Conservation (phyloP, 2,888 invertebrate species). For the Notodonta ziczac region DNA sequence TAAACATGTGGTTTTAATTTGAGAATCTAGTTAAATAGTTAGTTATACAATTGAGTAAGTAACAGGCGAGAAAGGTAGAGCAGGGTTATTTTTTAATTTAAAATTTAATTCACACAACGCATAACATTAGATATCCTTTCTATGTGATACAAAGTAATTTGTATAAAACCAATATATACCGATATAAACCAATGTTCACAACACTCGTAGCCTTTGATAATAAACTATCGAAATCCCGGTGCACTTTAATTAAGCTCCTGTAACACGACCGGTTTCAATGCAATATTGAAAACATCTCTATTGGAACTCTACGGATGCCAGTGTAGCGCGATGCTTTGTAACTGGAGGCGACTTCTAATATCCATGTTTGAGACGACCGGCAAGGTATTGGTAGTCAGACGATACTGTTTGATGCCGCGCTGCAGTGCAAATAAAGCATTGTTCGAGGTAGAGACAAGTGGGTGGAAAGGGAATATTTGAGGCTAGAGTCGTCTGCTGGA, state of each 20-base stretch:
- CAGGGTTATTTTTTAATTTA: too few relatives aligned
- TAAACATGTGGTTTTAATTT: neutral
- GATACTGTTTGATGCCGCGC: constrained; percentile 34
- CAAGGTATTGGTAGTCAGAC: constrained; percentile 38
- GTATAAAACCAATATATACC: too few relatives aligned
- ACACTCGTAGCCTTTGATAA: neutral
- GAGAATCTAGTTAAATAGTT: too few relatives aligned
- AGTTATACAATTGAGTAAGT: too few relatives aligned
- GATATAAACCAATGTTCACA: neutral
- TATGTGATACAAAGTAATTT: too few relatives aligned
- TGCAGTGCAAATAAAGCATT: constrained; percentile 9
- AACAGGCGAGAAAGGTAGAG: too few relatives aligned
- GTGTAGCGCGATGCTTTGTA: constrained; percentile 35
- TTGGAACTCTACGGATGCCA: constrained; percentile 30
- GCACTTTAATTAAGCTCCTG: constrained; percentile 1
- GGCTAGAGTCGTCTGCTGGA: too few relatives aligned
- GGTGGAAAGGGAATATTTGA: too few relatives aligned
- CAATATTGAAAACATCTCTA: constrained; percentile 40
- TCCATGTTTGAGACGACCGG: constrained; percentile 38
- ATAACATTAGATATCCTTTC: too few relatives aligned
- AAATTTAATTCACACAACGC: too few relatives aligned
- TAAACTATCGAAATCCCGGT: neutral
- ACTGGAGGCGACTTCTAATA: constrained; percentile 38
- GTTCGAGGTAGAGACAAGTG: neutral
- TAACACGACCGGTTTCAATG: neutral